Conservation (phyloP, 2,113 vertebrate genomes). For the Hypocryptadius cinnamomeus region DNA sequence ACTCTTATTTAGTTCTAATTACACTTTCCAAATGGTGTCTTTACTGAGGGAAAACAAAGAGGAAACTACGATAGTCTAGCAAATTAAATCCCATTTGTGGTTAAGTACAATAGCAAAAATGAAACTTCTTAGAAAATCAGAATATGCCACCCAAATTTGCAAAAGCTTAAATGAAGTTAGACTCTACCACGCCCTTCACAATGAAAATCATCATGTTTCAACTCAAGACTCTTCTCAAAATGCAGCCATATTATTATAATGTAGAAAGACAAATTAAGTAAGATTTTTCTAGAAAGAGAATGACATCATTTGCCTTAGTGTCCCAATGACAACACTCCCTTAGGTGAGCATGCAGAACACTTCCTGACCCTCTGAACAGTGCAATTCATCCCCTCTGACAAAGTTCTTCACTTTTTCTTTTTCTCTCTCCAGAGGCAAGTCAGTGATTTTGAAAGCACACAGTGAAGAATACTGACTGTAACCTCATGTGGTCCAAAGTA, state of each 20-base stretch:
- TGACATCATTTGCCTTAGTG: not conserved
- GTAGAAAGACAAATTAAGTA: not conserved
- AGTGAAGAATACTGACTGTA: not conserved
- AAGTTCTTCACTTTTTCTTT: not conserved
- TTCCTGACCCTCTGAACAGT: not conserved
- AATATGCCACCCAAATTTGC: not conserved
- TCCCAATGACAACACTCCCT: not conserved
- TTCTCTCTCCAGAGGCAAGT: not conserved
- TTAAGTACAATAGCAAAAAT: not conserved
- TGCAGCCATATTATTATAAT: not conserved
- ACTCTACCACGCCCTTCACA: not conserved
- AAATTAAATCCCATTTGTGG: not conserved
- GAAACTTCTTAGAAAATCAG: not conserved
- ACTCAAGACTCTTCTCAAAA: not conserved
- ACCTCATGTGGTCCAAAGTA: not conserved
- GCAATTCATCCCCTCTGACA: not conserved
- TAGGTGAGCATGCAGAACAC: not conserved
- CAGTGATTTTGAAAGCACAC: not conserved
- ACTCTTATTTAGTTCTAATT: not conserved
- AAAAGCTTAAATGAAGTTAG: not conserved
- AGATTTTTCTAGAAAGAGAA: not conserved
- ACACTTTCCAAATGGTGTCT: not conserved
- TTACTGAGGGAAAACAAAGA: not conserved
- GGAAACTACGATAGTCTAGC: not conserved
- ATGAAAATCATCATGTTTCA: not conserved